Base-by-base conservation (phyloP, 2,888 invertebrate species). In the Patella ulyssiponensis region DNA sequence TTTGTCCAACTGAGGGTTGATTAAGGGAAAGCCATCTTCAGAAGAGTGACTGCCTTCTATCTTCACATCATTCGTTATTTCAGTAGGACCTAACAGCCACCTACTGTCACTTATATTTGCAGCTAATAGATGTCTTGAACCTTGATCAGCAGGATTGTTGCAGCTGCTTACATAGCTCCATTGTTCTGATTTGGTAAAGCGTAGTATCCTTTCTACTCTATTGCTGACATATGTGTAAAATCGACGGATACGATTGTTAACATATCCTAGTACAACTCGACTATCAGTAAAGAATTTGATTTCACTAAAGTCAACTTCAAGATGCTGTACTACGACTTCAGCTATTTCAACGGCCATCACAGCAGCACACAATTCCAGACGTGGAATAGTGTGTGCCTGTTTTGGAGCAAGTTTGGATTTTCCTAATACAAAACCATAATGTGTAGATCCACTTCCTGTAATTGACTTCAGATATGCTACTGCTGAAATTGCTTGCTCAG, bases 351-450 rank as follows among this genome's bases (percentile, higher is more conserved):
- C 74, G 23, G 78, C 77, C 14, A 80, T 52, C 3, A 80, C 79
- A 23, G 80, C 80, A 2, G 74, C 77, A 44, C 79, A 79, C 7
- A 79, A 71, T 64, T 81, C 82, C 12, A 79, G 70, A 12, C 77
- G 64, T 9, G 80, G 82, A 23, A 82, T 78, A 23, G 80, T 81
- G 58, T 76, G 74, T 51, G 73, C 75, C 72, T 77, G 54, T 15
- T 4, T 9, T 2, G 80, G 79, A 11, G 79, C 76, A 11, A 78
- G 76, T 69, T 77, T 79, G 14, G 77, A 71, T 69, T 80, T 78
- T 2, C 80, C 78, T 12, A 78, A 33, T 5, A 74, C 44, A 53
- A 77, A 79, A 51, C 76, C 76, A 27, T 70, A 69, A 23, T 14
- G 17, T 12, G 17, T 20, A n/a, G 23, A 44, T 17, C 70, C 69